Percentiles rank a stretch among this genome's conserved stretches.
phyloP scores from a whole-genome alignment of 2,797 vertebrate species.

The Spinibarbus caldwelli region DNA sequence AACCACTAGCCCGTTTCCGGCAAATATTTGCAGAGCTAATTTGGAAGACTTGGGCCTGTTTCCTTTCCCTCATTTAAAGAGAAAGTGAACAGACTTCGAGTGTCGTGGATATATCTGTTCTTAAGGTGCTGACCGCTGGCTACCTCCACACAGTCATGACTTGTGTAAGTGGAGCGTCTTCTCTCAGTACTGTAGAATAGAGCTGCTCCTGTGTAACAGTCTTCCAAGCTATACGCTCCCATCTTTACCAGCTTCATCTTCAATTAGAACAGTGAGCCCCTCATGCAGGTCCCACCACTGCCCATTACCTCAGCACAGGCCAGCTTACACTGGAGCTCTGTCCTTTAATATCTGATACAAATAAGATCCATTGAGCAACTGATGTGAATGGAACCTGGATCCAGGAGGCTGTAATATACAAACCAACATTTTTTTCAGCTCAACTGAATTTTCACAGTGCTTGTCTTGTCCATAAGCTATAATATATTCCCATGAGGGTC shows the following conservation, averaged over 20 bases:
- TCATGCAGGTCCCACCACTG: slow-evolving; percentile 56
- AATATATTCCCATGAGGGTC: background rate
- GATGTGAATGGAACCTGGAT: slow-evolving; percentile 12
- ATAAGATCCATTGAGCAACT: slow-evolving; percentile 27
- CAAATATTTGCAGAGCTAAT: slow-evolving; percentile 88
- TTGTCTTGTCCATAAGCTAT: background rate
- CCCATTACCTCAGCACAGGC: slow-evolving; percentile 50
- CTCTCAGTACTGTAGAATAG: slow-evolving; percentile 37
- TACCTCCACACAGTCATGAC: slow-evolving; percentile 54
- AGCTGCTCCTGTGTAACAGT: slow-evolving; percentile 54
- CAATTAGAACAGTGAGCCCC: slow-evolving; percentile 58
- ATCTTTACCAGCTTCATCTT: slow-evolving; percentile 57
- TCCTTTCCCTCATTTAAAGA: slow-evolving; percentile 64
- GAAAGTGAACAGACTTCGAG: slow-evolving; percentile 58
- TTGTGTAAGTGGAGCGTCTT: slow-evolving; percentile 63
- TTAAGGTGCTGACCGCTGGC: slow-evolving; percentile 53
- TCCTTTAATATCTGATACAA: slow-evolving; percentile 28
- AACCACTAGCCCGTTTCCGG: slow-evolving; percentile 76
- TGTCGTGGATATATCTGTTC: slow-evolving; percentile 60
- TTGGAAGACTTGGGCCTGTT: slow-evolving; percentile 74
- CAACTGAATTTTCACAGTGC: background rate
- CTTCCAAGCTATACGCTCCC: slow-evolving; percentile 54
- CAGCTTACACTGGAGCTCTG: slow-evolving; percentile 51
- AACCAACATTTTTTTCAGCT: background rate
- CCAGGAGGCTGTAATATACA: background rate